Conservation (phyloP, 1,140 invertebrate genomes). For the Harpegnathos saltator region DNA sequence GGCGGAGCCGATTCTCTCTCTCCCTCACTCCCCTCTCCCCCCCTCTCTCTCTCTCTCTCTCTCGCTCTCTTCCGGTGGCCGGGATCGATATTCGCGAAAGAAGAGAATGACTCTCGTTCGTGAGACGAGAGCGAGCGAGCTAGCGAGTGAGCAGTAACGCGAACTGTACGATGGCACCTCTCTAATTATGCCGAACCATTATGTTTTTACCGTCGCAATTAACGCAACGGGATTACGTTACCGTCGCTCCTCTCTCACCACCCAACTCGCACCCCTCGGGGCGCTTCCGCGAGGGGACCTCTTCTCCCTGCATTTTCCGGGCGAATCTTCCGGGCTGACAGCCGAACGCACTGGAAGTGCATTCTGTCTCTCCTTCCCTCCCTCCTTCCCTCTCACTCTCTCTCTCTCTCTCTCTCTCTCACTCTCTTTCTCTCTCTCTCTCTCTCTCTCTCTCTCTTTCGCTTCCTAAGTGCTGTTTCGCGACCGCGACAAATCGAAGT, state of each 20-base stretch:
- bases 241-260: not conserved
- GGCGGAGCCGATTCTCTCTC: conserved; percentile 1
- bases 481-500: conserved; percentile 61
- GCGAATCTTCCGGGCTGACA: conserved; percentile 27
- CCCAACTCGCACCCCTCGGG: not conserved
- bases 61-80: not conserved
- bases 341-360: conserved; percentile 5
- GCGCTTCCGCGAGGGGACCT: not conserved
- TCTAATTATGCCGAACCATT: conserved; percentile 34
- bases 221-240: conserved; percentile 10
- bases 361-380: conserved; percentile 16
- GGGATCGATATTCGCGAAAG: conserved; percentile 41
- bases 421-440: no score
- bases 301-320: conserved; percentile 4
- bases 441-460: conserved; percentile 12
- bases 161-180: conserved; percentile 25
- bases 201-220: conserved; percentile 35
- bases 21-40: not conserved
- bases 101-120: conserved; percentile 32
- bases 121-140: conserved; percentile 5
- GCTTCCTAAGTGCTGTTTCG: conserved; percentile 49
- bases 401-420: no score
- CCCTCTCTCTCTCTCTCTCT: no score
- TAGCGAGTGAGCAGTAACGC: conserved; percentile 6
- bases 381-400: no score